phyloP scores from a whole-genome alignment of 2,113 vertebrate genomes.

The Trochalopteron elliotii region DNA sequence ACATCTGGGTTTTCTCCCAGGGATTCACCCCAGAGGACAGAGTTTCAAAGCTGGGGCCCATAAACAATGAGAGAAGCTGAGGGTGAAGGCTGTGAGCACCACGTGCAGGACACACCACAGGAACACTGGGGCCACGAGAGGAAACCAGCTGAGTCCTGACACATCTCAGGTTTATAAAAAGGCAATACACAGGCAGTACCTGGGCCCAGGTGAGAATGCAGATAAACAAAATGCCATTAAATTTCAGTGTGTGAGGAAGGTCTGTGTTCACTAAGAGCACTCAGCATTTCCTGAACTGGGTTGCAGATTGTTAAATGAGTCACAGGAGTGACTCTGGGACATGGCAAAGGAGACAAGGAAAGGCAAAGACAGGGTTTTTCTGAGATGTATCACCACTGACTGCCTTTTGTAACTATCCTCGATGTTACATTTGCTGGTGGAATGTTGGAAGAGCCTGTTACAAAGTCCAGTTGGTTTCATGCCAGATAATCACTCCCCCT shows the following conservation, averaged over 20 bases:
- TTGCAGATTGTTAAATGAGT: background rate
- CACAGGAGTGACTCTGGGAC: background rate
- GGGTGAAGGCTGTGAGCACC: background rate
- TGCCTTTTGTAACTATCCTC: fast-evolving
- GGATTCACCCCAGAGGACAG: background rate
- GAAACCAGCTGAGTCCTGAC: background rate
- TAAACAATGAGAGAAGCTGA: background rate
- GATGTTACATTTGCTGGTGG: background rate
- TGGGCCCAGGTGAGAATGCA: background rate
- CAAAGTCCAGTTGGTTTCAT: background rate
- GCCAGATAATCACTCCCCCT: background rate
- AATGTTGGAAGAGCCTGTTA: background rate
- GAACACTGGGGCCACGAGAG: background rate
- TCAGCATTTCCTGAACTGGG: background rate
- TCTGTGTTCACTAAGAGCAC: background rate
- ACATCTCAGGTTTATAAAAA: background rate
- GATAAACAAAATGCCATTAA: background rate
- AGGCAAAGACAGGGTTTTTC: background rate
- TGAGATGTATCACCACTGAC: background rate
- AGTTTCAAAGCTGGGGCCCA: background rate
- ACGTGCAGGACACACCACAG: background rate
- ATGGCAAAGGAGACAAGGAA: background rate
- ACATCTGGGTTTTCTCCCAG: background rate
- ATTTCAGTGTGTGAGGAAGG: background rate
- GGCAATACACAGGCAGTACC: background rate